Base-by-base conservation (phyloP, 2,888 invertebrate genomes). In the Melieria crassipennis region DNA sequence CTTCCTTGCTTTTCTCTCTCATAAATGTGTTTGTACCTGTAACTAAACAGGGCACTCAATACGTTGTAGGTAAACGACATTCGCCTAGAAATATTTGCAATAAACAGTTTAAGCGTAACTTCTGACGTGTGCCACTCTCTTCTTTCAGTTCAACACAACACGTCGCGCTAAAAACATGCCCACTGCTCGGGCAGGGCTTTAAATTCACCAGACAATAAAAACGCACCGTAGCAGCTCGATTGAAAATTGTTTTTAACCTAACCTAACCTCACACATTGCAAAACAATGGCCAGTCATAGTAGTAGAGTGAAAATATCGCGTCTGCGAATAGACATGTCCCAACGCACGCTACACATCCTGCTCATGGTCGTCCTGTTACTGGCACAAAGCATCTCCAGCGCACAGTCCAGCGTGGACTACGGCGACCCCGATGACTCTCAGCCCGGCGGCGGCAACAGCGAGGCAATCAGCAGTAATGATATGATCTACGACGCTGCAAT, bases 401-500 rank as follows among this genome's bases (percentile, higher is more conserved):
- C 52, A 7, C 52, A 7, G 52, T 7, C 52, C 10, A 57, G 50
- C 56, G 52, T 55, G 50, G 76, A 78, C 62, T 76, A 75, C 50
- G 76, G 67, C 16, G 75, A 75, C n/a, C 65, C 72, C 4, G 77
- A 75, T 61, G 65, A 57, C 30, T 30, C 30, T 30, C 30, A 30
- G 30, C 30, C 3, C 3, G 62, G 43, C n/a, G 48, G 13, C n/a
- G 50, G 55, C 50, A 61, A 72, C 57, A 58, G 56, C 45, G 64
- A 50, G 4, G 13, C 46, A 47, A n/a, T 48, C 30, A 58, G 47
- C 9, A 65, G 64, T 57, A 76, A 75, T 62, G 82, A 78, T 7
- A 81, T 83, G 11, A 77, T 84, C 65, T 80, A 79, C 61, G 84
- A 81, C n/a, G 75, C 81, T 2, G 75, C 76, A 4, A 77, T 79